phyloP scores from a whole-genome alignment of 2,797 vertebrate species.

The Catamblyrhynchus diadema region DNA sequence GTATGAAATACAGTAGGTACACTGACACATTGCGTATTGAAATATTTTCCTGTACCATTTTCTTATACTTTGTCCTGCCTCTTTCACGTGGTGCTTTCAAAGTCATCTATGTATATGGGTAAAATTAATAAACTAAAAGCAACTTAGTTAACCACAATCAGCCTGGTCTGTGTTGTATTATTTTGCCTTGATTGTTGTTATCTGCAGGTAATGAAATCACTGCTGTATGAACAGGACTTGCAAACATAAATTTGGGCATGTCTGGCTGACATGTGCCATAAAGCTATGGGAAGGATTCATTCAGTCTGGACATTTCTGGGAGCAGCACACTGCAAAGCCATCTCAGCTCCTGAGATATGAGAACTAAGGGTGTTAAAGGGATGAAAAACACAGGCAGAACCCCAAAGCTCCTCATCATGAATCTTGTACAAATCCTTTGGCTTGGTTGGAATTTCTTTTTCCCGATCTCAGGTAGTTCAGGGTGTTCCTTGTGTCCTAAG shows the following conservation, averaged over 20 bases:
- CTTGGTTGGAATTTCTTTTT: not conserved
- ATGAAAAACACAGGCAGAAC: not conserved
- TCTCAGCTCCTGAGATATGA: not conserved
- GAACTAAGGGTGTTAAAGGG: not conserved
- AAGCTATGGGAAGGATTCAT: not conserved
- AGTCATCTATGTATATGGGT: slow-evolving; percentile 48
- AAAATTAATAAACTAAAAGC: slow-evolving; percentile 69
- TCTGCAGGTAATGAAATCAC: not conserved
- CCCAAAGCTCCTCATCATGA: not conserved
- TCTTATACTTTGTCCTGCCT: slow-evolving; percentile 27
- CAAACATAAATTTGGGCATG: not conserved
- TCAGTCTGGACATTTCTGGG: not conserved
- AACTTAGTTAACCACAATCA: slow-evolving; percentile 41
- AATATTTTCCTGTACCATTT: not conserved
- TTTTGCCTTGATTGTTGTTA: not conserved
- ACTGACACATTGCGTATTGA: not conserved
- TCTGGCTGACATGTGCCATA: not conserved
- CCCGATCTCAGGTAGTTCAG: not conserved
- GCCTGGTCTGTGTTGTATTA: not conserved
- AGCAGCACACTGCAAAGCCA: not conserved
- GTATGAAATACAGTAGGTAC: slow-evolving; percentile 15
- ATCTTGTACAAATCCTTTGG: not conserved
- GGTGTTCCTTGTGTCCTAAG: not conserved
- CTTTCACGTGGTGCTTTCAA: slow-evolving; percentile 14
- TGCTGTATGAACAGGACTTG: not conserved